Evolutionary conservation across 2,888 invertebrate genomes (phyloP), one percentile per base, ranked within the genome.

Genomic region (Athalia cordata): DNA sequence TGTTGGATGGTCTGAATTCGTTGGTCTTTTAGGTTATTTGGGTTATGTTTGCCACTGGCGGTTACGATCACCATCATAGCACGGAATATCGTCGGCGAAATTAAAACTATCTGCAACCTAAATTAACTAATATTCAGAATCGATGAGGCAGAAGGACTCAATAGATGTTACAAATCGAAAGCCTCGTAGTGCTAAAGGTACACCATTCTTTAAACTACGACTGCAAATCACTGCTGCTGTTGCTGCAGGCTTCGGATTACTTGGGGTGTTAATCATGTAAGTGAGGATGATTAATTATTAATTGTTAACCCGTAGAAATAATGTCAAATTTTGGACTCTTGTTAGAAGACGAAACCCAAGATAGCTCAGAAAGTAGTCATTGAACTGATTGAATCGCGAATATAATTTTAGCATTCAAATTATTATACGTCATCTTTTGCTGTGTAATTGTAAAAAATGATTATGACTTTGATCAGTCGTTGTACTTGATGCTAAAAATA

Each of bases 111-210:
- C 29, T 29, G 29, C 29, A 29, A 29, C 29, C 55, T 4, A 55
- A 55, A 5, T 55, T 55, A 4, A 5, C 9, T 55, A 55, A 45
- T 9, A 72, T 45, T 15, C 43, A 57, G 45, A 9, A 57, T 9
- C 57, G 45, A 72, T 72, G 57, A 72, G 47, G 29, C 64, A 55
- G 67, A 66, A 64, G 77, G 85, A 83, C 80, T 83, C 84, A 55
- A 80, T 80, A 15, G 81, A 84, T 75, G 50, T 77, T 43, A 65
- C 70, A 8, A 82, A 79, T 78, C 82, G 83, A 78, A 87, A 85
- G 78, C 85, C 86, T 55, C 80, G 82, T 29, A 82, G 82, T 77
- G 61, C 85, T 13, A 82, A 80, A 81, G 87, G 86, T 78, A 88
- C 88, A 11, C 84, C 85, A 29, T 61, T 78, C 3, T 78, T 76